Base-by-base conservation (phyloP, 2,888 invertebrate species). In the Zhuqinia jingwanae region DNA sequence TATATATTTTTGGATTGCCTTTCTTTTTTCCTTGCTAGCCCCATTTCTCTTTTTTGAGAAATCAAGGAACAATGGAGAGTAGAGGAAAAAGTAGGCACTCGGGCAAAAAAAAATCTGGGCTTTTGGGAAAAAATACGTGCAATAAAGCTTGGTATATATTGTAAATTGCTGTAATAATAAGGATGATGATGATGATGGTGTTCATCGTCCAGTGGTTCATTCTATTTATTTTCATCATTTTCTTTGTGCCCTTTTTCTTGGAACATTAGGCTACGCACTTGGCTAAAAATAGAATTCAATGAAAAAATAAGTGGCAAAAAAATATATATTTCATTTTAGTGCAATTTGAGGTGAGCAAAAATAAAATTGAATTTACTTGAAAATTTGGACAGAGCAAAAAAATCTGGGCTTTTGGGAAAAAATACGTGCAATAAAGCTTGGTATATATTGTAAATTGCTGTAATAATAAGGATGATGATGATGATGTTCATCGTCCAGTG, bases 1-100 rank as follows among this genome's bases (percentile, higher is more conserved):
- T n/a, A n/a, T n/a, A n/a, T n/a, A n/a, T n/a, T 36, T 65, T 70
- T 73, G 20, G 5, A 82, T 60, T 82, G 47, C 82, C 82, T 42
- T 27, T 50, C 22, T 36, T 45, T 27, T 70, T 30, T 36, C 22
- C 53, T 70, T 15, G 50, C 22, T n/a, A 30, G 22, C 73, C 45
- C 77, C 47, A 47, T 70, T n/a, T 70, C 15, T 60, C 36, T 73
- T n/a, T n/a, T n/a, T 2, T 1, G 27, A 73, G 5, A 50, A 50
- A 22, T 36, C 36, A 36, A 36, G 36, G 36, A 22, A 6, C 36
- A 36, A 36, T 3, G 36, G 36, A 30, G 5, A 15, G n/a, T n/a
- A 8, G 5, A 53, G 17, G 17, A 15, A 53, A n/a, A 17, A n/a
- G 53, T 3, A 53, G n/a, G 17, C 53, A 30, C 63, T 30, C 63